A percentile compares a stretch with the other conserved stretches of the same genome.
These are phyloP conservation scores for Pteronotus mesoamericanus DNA, from an alignment of 2,797 vertebrate species.

Conservation along the genomic window DNA sequence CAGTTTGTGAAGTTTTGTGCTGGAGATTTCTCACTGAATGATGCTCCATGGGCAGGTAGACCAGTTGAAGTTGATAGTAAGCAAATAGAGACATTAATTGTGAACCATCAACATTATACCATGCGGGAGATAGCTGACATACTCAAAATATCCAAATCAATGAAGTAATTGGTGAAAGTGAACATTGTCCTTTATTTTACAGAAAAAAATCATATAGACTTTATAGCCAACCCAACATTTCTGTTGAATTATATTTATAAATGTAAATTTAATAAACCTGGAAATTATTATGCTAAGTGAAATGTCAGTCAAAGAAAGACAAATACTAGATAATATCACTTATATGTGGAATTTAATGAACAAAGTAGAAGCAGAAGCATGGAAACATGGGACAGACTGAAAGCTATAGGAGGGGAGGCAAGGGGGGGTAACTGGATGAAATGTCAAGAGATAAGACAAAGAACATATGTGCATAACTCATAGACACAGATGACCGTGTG, in stretches of 20 bases:
- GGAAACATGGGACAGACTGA: neutral
- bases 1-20: neutral
- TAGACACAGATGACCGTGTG: neutral
- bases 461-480: neutral
- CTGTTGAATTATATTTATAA: neutral
- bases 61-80: neutral
- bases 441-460: neutral
- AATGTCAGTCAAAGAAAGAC: neutral
- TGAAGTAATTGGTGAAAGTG: neutral
- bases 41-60: neutral
- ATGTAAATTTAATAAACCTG: neutral
- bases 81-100: neutral
- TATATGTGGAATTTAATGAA: neutral
- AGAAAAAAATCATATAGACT: neutral
- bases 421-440: neutral
- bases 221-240: neutral
- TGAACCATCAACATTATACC: neutral
- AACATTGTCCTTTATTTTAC: neutral
- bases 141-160: neutral
- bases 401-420: neutral
- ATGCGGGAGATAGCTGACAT: neutral
- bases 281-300: neutral
- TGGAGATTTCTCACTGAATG: neutral
- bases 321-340: neutral
- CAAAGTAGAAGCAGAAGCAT: neutral